phyloP scores from a whole-genome alignment of 2,888 invertebrate species.

The Troides helena region DNA sequence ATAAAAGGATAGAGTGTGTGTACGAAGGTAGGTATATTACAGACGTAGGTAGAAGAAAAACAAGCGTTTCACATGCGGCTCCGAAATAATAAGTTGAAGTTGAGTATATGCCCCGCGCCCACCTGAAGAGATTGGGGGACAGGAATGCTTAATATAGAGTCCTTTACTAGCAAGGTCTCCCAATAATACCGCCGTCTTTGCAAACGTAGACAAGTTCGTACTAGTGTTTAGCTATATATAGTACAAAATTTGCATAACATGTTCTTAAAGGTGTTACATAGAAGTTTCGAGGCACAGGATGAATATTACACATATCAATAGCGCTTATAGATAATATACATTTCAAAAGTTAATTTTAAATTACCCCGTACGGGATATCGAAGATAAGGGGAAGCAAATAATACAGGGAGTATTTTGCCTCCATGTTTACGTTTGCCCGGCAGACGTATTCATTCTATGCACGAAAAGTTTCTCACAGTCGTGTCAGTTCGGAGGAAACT shows the following conservation, averaged over 20 bases:
- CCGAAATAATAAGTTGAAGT: slow-evolving; percentile 76
- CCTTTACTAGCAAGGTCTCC: slow-evolving; percentile 73
- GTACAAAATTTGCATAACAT: slow-evolving; percentile 14
- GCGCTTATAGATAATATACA: neutral
- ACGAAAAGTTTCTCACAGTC: slow-evolving; percentile 73
- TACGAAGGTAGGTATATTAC: slow-evolving; percentile 49
- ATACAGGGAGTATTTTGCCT: slow-evolving; percentile 64
- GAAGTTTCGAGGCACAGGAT: slow-evolving; percentile 1
- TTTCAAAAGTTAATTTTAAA: neutral
- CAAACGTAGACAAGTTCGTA: slow-evolving; percentile 47
- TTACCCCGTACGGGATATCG: slow-evolving; percentile 40
- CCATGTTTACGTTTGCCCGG: slow-evolving; percentile 72
- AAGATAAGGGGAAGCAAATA: slow-evolving; percentile 49
- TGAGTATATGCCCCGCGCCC: slow-evolving; percentile 66
- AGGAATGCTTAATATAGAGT: slow-evolving; percentile 79
- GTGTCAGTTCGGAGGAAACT: slow-evolving; percentile 70
- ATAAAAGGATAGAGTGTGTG: slow-evolving; percentile 66
- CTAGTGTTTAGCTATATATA: slow-evolving; percentile 38
- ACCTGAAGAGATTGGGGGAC: slow-evolving; percentile 74
- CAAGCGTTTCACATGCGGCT: slow-evolving; percentile 65
- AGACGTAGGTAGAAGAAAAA: slow-evolving; percentile 64
- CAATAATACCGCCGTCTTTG: slow-evolving; percentile 71
- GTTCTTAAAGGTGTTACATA: slow-evolving; percentile 19
- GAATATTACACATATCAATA: slow-evolving; percentile 1
- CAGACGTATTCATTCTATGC: slow-evolving; percentile 76